Base-by-base conservation (phyloP, 2,113 vertebrate genomes). In the Myocastor coypus region DNA sequence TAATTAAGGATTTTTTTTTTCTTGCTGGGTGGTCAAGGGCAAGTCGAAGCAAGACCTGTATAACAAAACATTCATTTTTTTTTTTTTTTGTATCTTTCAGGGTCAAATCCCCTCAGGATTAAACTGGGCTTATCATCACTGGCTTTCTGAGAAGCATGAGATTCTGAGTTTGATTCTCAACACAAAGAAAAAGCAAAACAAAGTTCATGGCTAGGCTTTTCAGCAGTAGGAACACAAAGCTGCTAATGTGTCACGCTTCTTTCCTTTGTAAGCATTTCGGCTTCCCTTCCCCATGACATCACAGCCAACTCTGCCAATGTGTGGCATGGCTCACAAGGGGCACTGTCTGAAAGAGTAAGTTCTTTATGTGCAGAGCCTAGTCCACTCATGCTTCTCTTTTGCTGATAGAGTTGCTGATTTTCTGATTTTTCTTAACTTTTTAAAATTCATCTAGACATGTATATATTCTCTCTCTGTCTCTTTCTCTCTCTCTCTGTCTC, bases 391-490 rank as follows among this genome's bases (percentile, higher is more conserved):
- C 26, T 69, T 32, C 26, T 92, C 50, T 34, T 95, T 59, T 96
- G 78, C 78, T 80, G 71, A n/a, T 30, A 26, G 81, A 84, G 52
- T 83, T 93, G 55, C 22, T 86, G 61, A 32, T 20, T 94, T 96
- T 83, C 87, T 40, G 55, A n/a, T 24, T 94, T 96, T 83, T 87
- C 55, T 78, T 83, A 52, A 55, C 34, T 88, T 96, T 95, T 94
- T 91, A 66, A 57, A 66, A 57, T 26, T 83, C 26, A 50, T 75
- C 69, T 86, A 82, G 30, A 5, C 63, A 30, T 93, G 24, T 85
- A 32, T 50, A 32, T 81, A 63, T 42, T n/a, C 20, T 89, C 19
- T 52, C 4, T n/a, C 32, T 75, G 32, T 42, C 14, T 64, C 46
- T 69, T 0, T 37, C 24, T 81, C 17, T 42, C 50, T 52, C 6